Percentiles rank a stretch among this genome's conserved stretches.
phyloP scores from a whole-genome alignment of 2,113 vertebrate species.

The Parotia lawesii region DNA sequence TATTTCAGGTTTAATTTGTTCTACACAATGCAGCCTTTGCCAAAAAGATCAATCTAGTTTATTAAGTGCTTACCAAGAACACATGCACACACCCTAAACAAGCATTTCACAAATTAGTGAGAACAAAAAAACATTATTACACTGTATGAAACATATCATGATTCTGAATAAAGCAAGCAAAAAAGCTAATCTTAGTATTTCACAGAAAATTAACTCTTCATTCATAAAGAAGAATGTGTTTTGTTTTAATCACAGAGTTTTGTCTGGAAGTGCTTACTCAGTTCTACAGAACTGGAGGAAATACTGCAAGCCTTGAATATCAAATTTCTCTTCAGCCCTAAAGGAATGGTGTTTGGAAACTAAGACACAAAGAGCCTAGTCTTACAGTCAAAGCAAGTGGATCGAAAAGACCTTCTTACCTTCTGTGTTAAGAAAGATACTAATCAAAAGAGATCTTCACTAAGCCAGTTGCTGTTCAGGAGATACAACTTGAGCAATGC shows the following conservation, averaged over 20 bases:
- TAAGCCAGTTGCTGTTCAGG: neutral
- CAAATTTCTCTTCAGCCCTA: neutral
- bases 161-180: conserved; percentile 33
- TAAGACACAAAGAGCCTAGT: neutral
- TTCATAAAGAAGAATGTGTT: conserved; percentile 46
- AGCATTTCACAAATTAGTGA: conserved; percentile 52
- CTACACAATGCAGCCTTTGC: conserved; percentile 30
- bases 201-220: conserved; percentile 62
- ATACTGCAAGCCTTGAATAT: neutral
- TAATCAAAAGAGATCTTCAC: neutral
- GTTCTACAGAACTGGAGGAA: neutral
- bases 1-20: conserved; percentile 59
- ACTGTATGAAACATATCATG: neutral
- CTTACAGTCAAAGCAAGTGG: neutral
- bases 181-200: conserved; percentile 54
- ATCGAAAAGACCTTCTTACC: neutral
- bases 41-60: conserved; percentile 60
- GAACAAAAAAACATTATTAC: conserved; percentile 44
- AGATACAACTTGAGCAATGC: neutral
- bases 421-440: neutral
- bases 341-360: neutral
- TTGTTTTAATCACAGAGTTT: conserved; percentile 55
- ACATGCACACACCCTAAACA: conserved; percentile 36
- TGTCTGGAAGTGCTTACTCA: conserved; percentile 31
- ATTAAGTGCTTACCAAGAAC: conserved; percentile 59